Conservation (phyloP, 2,113 vertebrate genomes). For the Salvelinus alpinus region DNA sequence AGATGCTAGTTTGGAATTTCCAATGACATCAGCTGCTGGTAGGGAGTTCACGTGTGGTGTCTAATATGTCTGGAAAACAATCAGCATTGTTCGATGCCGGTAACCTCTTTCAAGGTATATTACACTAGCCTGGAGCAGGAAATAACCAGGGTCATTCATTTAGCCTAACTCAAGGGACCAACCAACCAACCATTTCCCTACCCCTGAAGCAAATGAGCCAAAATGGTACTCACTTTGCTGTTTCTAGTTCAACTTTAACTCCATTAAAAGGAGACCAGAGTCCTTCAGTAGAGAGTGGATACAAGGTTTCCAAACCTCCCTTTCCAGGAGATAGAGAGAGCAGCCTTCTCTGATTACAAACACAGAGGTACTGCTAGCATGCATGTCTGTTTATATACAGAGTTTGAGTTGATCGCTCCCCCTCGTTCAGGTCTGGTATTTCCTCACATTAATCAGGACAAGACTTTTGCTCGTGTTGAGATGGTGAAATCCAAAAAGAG, state of each 20-base stretch:
- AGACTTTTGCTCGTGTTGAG: constrained; percentile 26
- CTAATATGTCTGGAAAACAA: constrained; percentile 15
- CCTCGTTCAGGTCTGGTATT: constrained; percentile 43
- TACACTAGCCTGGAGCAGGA: too few relatives aligned
- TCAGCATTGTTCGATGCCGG: constrained; percentile 21
- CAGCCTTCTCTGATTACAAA: constrained; percentile 37
- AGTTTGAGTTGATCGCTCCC: constrained; percentile 31
- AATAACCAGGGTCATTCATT: too few relatives aligned
- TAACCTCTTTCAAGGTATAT: constrained; percentile 10
- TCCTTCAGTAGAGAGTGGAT: constrained; percentile 33
- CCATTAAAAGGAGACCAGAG: constrained; percentile 17
- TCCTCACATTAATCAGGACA: constrained; percentile 47
- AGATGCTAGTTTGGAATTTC: constrained; percentile 53
- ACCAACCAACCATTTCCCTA: too few relatives aligned
- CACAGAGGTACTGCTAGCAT: constrained; percentile 25
- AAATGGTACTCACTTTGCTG: background rate
- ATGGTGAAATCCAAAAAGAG: background rate
- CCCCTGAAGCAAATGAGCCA: too few relatives aligned
- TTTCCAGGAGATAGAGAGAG: constrained; percentile 3
- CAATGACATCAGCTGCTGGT: constrained; percentile 24
- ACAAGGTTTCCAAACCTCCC: background rate
- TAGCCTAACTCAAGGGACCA: too few relatives aligned
- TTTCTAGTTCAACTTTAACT: constrained; percentile 7
- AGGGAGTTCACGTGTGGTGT: constrained; percentile 14
- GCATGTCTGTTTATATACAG: constrained; percentile 41